Evolutionary conservation across 2,113 vertebrate genomes (phyloP).

Genomic region (Aphyosemion australe): DNA sequence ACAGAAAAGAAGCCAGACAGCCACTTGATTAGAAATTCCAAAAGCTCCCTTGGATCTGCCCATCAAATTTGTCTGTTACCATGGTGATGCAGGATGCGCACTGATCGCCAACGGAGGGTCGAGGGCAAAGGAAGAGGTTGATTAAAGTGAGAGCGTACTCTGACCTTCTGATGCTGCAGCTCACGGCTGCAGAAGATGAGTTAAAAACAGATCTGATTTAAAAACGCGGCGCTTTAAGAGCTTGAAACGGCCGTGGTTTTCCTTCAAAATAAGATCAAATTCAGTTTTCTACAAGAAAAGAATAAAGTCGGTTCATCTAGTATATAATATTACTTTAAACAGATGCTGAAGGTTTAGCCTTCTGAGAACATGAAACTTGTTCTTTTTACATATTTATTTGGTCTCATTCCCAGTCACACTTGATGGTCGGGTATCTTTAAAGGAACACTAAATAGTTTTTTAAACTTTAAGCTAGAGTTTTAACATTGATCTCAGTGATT

Average conservation of each 20-base stretch:
- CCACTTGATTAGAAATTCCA: slow-evolving; percentile 67
- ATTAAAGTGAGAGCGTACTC: slow-evolving; percentile 42
- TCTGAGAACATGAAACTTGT: not conserved
- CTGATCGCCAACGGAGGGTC: slow-evolving; percentile 22
- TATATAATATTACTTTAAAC: too few species aligned
- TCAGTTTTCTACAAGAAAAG: too few species aligned
- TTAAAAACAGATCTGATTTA: not conserved
- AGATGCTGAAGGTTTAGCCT: not conserved
- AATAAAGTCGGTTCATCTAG: too few species aligned
- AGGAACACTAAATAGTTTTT: too few species aligned
- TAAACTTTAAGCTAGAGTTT: too few species aligned
- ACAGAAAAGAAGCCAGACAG: slow-evolving; percentile 53
- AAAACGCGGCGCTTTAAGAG: too few species aligned
- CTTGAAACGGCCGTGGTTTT: slow-evolving; percentile 1
- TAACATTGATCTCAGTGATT: too few species aligned
- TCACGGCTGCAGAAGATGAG: not conserved
- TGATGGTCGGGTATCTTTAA: not conserved
- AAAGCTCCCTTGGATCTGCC: slow-evolving; percentile 61
- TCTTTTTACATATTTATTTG: not conserved
- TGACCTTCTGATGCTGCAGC: slow-evolving; percentile 33
- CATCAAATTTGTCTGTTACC: slow-evolving; percentile 59
- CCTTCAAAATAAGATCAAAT: not conserved
- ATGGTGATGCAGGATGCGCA: slow-evolving; percentile 45
- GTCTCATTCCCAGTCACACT: slow-evolving; percentile 1
- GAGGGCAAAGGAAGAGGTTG: slow-evolving; percentile 36